A percentile compares a stretch with the other conserved stretches of the same genome.
phyloP scores from a whole-genome alignment of 2,113 vertebrate species.

The Pseudonaja textilis region DNA sequence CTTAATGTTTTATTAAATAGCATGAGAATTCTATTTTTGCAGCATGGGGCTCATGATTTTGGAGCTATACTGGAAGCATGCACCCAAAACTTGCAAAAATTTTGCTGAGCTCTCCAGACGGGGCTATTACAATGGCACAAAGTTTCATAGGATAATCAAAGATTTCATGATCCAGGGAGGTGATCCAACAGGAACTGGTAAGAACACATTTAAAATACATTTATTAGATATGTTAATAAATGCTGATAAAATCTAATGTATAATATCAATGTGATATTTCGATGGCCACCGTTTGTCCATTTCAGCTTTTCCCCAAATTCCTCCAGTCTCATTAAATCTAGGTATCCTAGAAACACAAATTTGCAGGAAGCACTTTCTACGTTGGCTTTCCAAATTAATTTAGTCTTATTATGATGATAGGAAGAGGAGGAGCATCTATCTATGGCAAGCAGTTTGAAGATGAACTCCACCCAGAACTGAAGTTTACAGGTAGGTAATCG shows the following conservation, averaged over 20 bases:
- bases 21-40: constrained; percentile 19
- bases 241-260: not conserved
- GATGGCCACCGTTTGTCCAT: not conserved
- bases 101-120: constrained; percentile 89
- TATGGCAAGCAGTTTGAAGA: constrained; percentile 97
- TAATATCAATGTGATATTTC: not conserved
- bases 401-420: constrained; percentile 56
- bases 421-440: constrained; percentile 91
- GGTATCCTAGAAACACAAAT: not conserved
- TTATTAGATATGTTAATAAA: not conserved
- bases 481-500: constrained; percentile 84
- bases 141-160: constrained; percentile 92
- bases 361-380: not conserved
- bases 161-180: constrained; percentile 97
- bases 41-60: constrained; percentile 88
- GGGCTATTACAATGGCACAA: constrained; percentile 91
- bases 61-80: constrained; percentile 93
- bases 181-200: constrained; percentile 93
- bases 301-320: not conserved
- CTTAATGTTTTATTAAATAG: not conserved
- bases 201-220: not conserved
- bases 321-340: not conserved
- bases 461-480: constrained; percentile 87
- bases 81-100: constrained; percentile 90
- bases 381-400: not conserved